These are phyloP conservation scores for Octomys mimax DNA, from an alignment of 2,797 vertebrate species.

Conservation along the genomic window DNA sequence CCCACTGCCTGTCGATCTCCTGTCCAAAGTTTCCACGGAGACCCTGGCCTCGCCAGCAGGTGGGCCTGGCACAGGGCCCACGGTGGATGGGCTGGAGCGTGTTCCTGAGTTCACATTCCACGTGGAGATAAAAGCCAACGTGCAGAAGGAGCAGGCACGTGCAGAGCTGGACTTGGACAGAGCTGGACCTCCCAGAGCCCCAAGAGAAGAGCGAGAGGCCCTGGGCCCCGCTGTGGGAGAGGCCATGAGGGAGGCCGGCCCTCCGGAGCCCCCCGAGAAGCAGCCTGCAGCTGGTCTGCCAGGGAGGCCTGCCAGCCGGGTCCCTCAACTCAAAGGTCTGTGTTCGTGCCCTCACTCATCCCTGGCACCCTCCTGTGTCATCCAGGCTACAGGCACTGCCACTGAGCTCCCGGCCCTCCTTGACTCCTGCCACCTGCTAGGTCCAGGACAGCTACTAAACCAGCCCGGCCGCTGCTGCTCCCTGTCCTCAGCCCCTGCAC, in stretches of 20 bases:
- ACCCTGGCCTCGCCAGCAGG: neutral
- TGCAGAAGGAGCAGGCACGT: conserved; percentile 49
- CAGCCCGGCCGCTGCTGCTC: conserved; percentile 47
- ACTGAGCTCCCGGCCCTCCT: conserved; percentile 78
- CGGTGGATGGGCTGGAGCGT: neutral
- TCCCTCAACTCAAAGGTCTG: conserved; percentile 90
- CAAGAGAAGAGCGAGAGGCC: conserved; percentile 24
- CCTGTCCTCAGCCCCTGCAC: neutral
- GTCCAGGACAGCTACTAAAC: conserved; percentile 69
- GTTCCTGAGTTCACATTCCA: conserved; percentile 72
- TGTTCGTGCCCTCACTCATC: conserved; percentile 49
- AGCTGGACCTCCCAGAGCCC: conserved; percentile 39
- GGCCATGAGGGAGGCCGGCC: conserved; percentile 41
- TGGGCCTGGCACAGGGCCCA: neutral
- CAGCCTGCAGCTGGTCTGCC: conserved; percentile 56
- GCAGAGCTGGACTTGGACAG: conserved; percentile 28
- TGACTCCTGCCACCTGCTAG: conserved; percentile 73
- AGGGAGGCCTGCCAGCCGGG: conserved; percentile 83
- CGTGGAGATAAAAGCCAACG: conserved; percentile 76
- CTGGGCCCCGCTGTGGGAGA: neutral
- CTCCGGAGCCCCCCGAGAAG: conserved; percentile 62
- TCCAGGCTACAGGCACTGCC: conserved; percentile 73
- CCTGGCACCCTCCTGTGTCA: conserved; percentile 48
- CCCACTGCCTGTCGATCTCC: conserved; percentile 58
- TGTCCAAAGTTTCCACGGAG: conserved; percentile 67